phyloP scores from a whole-genome alignment of 2,797 vertebrate genomes.

The Rhadinocentrus ornatus region DNA sequence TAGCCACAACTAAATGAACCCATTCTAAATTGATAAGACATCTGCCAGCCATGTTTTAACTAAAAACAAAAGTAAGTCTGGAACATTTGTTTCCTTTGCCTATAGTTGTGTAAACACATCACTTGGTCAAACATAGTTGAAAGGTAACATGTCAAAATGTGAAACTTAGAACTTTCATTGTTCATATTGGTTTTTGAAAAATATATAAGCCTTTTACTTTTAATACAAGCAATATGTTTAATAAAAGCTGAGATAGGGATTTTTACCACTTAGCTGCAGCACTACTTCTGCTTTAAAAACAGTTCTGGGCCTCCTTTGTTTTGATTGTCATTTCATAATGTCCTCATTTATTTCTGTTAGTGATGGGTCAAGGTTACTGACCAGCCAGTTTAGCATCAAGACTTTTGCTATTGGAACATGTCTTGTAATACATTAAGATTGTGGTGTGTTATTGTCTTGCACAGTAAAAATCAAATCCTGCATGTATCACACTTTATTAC shows the following conservation, averaged over 20 bases:
- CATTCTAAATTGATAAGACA: constrained; percentile 14
- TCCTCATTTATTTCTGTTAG: not conserved
- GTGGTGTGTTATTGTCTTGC: not conserved
- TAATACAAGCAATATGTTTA: not conserved
- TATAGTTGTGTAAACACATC: not conserved
- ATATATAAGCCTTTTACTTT: not conserved
- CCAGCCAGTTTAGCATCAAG: no score
- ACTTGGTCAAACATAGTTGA: not conserved
- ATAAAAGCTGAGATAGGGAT: no score
- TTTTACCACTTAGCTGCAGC: no score
- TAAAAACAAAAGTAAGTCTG: not conserved
- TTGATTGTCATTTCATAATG: not conserved
- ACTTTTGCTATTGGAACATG: no score
- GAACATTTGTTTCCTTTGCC: not conserved
- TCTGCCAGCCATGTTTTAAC: constrained; percentile 14
- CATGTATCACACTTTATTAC: not conserved
- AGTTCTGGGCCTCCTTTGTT: not conserved
- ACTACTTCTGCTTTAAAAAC: no score
- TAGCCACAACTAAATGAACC: constrained; percentile 6
- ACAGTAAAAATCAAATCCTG: not conserved
- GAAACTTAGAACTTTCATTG: no score
- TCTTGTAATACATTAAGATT: constrained; percentile 1
- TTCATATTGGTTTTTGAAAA: not conserved
- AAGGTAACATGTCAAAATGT: not conserved
- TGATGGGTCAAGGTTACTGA: no score